These are phyloP conservation scores for Pseudopleuronectes americanus DNA, from an alignment of 2,797 vertebrate genomes.

Conservation along the genomic window DNA sequence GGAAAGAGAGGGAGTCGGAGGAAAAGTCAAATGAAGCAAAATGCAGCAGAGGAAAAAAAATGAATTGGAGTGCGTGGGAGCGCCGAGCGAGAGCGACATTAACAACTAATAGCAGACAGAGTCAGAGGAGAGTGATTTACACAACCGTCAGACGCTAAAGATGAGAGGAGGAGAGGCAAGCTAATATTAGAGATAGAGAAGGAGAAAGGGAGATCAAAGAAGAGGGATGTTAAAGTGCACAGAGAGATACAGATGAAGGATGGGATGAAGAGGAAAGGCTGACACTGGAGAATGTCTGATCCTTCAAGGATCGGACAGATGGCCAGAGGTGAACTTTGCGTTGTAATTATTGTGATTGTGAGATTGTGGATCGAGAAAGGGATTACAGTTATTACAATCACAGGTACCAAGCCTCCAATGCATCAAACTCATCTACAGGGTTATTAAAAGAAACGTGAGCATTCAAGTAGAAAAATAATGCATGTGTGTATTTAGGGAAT, in stretches of 20 bases:
- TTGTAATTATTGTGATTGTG: constrained; percentile 1
- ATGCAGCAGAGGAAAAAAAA: constrained; percentile 31
- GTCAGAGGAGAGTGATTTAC: constrained; percentile 19
- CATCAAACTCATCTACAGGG: neutral
- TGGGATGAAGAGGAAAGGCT: neutral
- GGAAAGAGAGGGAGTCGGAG: constrained; percentile 1
- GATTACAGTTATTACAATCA: neutral
- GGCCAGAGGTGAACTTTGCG: neutral
- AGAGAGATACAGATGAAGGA: neutral
- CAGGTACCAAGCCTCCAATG: neutral
- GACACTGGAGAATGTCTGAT: constrained; percentile 1
- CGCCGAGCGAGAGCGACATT: constrained; percentile 13
- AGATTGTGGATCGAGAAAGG: neutral
- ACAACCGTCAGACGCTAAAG: constrained; percentile 10
- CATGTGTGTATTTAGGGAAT: neutral
- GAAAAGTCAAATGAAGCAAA: constrained; percentile 1
- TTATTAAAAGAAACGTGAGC: neutral
- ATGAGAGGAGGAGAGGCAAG: constrained; percentile 12
- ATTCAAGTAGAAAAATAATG: neutral
- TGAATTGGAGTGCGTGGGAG: constrained; percentile 31
- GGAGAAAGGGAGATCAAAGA: neutral
- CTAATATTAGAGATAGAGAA: constrained; percentile 11
- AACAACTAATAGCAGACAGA: constrained; percentile 20
- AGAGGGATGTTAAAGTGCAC: neutral
- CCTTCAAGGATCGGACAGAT: neutral